Base-by-base conservation (phyloP, 1,140 invertebrate species). In the Anastrepha obliqua region DNA sequence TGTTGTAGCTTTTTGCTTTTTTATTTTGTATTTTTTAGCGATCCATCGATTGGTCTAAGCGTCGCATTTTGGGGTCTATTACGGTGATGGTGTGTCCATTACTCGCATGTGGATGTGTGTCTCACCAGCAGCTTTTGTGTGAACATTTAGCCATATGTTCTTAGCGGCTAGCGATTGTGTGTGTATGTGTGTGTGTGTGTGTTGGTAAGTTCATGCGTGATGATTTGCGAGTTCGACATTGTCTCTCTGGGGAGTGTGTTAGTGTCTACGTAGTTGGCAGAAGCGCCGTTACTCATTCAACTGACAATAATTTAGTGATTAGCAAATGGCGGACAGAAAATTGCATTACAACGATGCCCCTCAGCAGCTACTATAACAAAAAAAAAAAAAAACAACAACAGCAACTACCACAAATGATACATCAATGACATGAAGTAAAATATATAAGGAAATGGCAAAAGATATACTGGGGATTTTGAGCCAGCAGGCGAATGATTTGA, bases 261-360 rank as follows among this genome's bases (percentile, higher is more conserved):
- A 81, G 47, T 81, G 74, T 81, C 74, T 81, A 55, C 51, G 2
- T 55, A 81, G 47, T 55, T 81, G 74, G 74, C 47, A 11, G 74
- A 81, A 81, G 74, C 74, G 74, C 74, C 74, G 74, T 81, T 81
- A 81, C 74, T 81, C 74, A 81, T 81, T 81, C 74, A 81, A 55
- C 74, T 81, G 74, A 81, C 74, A 81, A 81, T 81, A 81, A 81
- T 81, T 81, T 81, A 81, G 74, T 81, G 74, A 81, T 81, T 81
- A 81, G 74, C 47, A 81, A 81, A 81, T 55, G 17, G 74, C n/a
- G 74, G 74, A 81, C 51, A 81, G 44, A 81, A 81, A 81, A 51
- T 81, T 81, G 74, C 74, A 81, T 81, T 55, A 47, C 13, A 78
- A 51, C 44, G 44, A 55, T 81, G 74, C 74, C 47, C 74, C 74